Percentiles rank a stretch among this genome's conserved stretches.
Evolutionary conservation across 2,797 vertebrate species (phyloP).

Genomic region (Neolamprologus multifasciatus): DNA sequence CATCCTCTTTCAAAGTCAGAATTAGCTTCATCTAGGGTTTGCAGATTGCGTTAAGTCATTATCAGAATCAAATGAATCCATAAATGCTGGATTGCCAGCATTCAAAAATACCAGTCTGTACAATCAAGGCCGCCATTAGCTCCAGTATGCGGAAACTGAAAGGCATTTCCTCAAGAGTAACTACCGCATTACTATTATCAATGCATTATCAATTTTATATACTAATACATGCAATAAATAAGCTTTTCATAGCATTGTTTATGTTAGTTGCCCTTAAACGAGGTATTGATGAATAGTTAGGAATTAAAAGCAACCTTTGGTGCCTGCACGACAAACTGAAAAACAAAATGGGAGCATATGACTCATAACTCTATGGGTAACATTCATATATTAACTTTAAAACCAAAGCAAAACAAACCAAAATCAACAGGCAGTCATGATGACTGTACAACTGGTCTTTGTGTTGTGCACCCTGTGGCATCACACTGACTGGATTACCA

Average conservation of each 20-base stretch:
- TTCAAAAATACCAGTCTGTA: neutral
- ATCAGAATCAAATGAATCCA: neutral
- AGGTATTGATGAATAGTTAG: neutral
- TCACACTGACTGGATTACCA: neutral
- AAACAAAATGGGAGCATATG: neutral
- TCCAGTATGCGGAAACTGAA: neutral
- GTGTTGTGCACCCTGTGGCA: neutral
- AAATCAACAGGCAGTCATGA: neutral
- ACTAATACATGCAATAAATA: neutral
- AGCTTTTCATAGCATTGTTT: neutral
- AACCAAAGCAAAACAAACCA: neutral
- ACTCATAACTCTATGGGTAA: slow-evolving; percentile 14
- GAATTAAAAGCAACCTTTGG: neutral
- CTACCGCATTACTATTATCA: neutral
- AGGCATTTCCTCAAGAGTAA: neutral
- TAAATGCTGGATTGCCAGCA: neutral
- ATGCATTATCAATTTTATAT: neutral
- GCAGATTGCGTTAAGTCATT: neutral
- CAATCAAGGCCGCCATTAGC: neutral
- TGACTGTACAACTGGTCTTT: neutral
- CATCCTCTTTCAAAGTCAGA: slow-evolving; percentile 5
- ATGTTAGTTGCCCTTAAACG: neutral
- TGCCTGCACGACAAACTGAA: neutral
- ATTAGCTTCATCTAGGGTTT: neutral
- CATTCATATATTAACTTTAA: neutral